Percentiles rank a stretch among this genome's conserved stretches.
phyloP scores from a whole-genome alignment of 2,797 vertebrate species.

The Thamnophis elegans region DNA sequence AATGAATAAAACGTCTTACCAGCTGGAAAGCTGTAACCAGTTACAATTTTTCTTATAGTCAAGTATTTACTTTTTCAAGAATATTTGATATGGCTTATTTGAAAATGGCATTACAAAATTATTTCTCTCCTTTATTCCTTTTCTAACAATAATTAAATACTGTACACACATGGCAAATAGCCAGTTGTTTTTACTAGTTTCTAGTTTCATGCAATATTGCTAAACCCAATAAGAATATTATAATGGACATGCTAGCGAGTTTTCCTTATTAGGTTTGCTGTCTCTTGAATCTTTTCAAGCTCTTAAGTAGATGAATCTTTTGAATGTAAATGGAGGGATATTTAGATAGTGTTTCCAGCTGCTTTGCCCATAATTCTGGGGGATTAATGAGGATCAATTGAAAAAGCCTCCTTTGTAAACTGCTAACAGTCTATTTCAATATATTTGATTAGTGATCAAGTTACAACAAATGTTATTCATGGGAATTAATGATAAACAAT shows the following conservation, averaged over 20 bases:
- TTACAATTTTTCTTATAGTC: background rate
- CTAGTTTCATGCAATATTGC: background rate
- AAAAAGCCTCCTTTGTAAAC: background rate
- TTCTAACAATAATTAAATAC: background rate
- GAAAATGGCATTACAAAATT: background rate
- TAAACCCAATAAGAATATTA: background rate
- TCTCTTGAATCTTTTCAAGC: conserved; percentile 10
- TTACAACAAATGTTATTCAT: background rate
- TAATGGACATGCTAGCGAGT: background rate
- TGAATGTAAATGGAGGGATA: conserved; percentile 10
- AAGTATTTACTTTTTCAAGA: background rate
- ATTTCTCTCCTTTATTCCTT: background rate
- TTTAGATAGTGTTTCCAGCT: background rate
- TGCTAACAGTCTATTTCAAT: background rate
- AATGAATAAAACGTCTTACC: background rate
- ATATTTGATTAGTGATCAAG: background rate
- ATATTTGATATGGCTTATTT: background rate
- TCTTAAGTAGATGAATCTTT: background rate
- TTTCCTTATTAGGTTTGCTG: background rate
- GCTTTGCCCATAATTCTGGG: background rate
- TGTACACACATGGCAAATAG: background rate
- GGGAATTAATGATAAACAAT: background rate
- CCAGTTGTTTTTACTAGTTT: background rate
- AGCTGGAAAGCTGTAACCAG: background rate
- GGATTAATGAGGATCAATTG: background rate